phyloP scores from a whole-genome alignment of 1,140 invertebrate species.

The Ridgeia piscesae region DNA sequence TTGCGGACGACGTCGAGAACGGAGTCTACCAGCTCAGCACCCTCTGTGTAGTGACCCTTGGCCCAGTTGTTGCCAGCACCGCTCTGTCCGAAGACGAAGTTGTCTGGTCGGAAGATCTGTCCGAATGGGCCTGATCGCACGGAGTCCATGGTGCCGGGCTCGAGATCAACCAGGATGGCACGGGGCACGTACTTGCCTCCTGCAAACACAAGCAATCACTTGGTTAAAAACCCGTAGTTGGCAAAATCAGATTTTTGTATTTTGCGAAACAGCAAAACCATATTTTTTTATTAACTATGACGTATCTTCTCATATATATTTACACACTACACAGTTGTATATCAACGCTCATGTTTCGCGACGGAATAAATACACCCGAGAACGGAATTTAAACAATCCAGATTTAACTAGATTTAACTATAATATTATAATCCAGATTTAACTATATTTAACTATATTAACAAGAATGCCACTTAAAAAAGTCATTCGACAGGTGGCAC shows the following conservation, averaged over 20 bases:
- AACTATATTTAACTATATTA: too few relatives aligned
- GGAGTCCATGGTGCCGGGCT: background rate
- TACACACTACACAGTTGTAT: too few relatives aligned
- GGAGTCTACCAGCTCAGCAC: background rate
- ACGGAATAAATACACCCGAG: too few relatives aligned
- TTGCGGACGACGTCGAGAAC: background rate
- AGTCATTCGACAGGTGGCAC: too few relatives aligned
- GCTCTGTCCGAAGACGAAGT: background rate
- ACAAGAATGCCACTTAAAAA: too few relatives aligned
- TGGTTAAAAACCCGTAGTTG: background rate
- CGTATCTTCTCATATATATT: too few relatives aligned
- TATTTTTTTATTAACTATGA: too few relatives aligned
- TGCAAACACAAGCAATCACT: background rate
- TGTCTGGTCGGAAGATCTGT: background rate
- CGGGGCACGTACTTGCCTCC: background rate
- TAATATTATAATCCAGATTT: too few relatives aligned
- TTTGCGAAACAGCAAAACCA: too few relatives aligned
- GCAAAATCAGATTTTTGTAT: background rate
- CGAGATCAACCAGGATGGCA: background rate
- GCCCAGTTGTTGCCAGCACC: background rate
- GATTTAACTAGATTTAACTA: too few relatives aligned
- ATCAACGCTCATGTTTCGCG: too few relatives aligned
- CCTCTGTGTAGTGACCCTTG: background rate
- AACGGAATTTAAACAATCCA: too few relatives aligned
- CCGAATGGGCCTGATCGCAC: background rate